Conservation (phyloP, 1,140 invertebrate species). For the Bombus superbus region DNA sequence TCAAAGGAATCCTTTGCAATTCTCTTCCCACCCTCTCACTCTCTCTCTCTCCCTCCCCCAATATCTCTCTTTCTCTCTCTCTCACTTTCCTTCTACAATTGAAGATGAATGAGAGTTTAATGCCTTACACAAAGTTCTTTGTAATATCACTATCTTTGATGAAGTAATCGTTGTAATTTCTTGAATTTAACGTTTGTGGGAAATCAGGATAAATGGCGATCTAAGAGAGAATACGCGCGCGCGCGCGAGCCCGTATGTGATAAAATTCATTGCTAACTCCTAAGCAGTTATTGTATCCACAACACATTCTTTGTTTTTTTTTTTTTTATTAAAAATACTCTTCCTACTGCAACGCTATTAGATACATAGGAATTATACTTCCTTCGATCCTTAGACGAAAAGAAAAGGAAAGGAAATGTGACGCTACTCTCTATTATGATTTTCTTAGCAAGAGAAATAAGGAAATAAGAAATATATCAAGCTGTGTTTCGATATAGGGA, state of each 20-base stretch:
- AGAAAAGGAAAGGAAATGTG: not conserved
- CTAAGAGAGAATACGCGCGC: not conserved
- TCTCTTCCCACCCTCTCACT: too few relatives aligned
- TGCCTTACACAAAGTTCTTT: not conserved
- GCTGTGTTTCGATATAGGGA: not conserved
- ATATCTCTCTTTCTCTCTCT: too few relatives aligned
- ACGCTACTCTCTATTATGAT: constrained; percentile 1
- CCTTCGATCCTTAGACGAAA: not conserved
- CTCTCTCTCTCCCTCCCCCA: too few relatives aligned
- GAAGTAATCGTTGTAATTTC: not conserved
- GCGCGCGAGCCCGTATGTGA: not conserved
- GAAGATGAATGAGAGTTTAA: not conserved
- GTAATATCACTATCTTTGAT: not conserved
- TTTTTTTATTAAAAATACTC: not conserved
- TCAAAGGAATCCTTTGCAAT: not conserved
- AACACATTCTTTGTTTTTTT: too few relatives aligned
- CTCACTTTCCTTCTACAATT: not conserved
- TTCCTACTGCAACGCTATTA: too few relatives aligned
- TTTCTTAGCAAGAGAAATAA: constrained; percentile 7
- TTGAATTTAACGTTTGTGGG: not conserved
- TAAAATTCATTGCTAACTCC: not conserved
- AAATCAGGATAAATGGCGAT: not conserved
- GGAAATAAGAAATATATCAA: not conserved
- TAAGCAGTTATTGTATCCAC: not conserved
- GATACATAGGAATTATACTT: not conserved